A percentile compares a stretch with the other conserved stretches of the same genome.
Evolutionary conservation across 2,797 vertebrate species (phyloP).

Genomic region (Anolis apletophallus): DNA sequence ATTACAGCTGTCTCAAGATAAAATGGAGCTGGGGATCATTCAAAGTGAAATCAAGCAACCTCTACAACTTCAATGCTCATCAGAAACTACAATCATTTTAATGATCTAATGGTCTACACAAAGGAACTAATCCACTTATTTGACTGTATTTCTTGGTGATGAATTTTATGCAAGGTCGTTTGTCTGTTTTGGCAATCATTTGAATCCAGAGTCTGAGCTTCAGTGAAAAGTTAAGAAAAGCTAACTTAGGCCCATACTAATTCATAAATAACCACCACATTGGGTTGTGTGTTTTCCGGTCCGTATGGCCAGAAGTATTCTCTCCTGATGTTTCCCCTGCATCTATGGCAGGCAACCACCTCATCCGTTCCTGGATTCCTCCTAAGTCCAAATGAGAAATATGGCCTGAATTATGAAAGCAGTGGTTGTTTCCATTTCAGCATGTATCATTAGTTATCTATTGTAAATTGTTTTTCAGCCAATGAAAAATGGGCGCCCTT

Average conservation of each 20-base stretch:
- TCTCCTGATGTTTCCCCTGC: too few species aligned
- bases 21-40: slow-evolving; percentile 48
- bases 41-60: slow-evolving; percentile 54
- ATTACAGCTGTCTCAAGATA: slow-evolving; percentile 37
- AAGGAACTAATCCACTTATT: not conserved
- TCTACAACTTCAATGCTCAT: slow-evolving; percentile 46
- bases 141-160: rapidly evolving
- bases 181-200: not conserved
- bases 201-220: not conserved
- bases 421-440: not conserved
- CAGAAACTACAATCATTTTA: slow-evolving; percentile 37
- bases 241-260: not conserved
- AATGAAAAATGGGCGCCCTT: not conserved
- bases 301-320: too few species aligned
- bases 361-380: not conserved
- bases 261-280: too few species aligned
- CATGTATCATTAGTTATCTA: not conserved
- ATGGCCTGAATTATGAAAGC: not conserved
- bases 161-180: not conserved
- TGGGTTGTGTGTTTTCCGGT: too few species aligned
- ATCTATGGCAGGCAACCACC: too few species aligned
- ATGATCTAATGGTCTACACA: rapidly evolving
- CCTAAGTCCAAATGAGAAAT: not conserved
- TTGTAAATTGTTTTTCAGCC: not conserved
- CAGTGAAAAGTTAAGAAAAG: not conserved